phyloP scores from a whole-genome alignment of 2,113 vertebrate species.

The Isurus oxyrinchus region DNA sequence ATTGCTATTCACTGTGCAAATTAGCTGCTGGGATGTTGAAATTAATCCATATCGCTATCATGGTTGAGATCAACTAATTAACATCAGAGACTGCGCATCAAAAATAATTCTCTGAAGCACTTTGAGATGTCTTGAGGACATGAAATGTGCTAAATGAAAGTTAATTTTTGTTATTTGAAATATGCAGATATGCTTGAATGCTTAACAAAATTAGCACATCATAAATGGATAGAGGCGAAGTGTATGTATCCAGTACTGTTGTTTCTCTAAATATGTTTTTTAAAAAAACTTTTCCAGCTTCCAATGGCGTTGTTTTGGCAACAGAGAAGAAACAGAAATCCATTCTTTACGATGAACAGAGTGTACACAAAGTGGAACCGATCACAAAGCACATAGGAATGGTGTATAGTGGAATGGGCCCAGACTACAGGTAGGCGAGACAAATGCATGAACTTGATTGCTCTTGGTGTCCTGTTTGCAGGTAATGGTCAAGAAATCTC shows the following conservation, averaged over 20 bases:
- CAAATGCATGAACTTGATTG: background rate
- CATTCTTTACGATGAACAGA: constrained; percentile 94
- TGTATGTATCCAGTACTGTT: background rate
- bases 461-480: background rate
- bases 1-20: background rate
- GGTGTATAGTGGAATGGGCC: constrained; percentile 98
- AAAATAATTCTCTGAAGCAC: background rate
- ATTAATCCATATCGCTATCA: background rate
- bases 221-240: background rate
- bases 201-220: background rate
- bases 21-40: background rate
- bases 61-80: background rate
- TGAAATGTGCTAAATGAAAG: background rate
- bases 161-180: background rate
- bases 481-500: background rate
- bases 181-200: background rate
- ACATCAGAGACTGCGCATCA: background rate
- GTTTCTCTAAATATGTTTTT: background rate
- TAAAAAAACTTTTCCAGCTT: constrained; percentile 59
- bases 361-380: constrained; percentile 96
- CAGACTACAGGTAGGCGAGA: constrained; percentile 83
- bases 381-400: constrained; percentile 98
- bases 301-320: constrained; percentile 93
- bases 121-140: background rate
- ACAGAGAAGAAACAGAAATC: constrained; percentile 99